Base-by-base conservation (phyloP, 2,113 vertebrate species). In the Muscicapa adusta region DNA sequence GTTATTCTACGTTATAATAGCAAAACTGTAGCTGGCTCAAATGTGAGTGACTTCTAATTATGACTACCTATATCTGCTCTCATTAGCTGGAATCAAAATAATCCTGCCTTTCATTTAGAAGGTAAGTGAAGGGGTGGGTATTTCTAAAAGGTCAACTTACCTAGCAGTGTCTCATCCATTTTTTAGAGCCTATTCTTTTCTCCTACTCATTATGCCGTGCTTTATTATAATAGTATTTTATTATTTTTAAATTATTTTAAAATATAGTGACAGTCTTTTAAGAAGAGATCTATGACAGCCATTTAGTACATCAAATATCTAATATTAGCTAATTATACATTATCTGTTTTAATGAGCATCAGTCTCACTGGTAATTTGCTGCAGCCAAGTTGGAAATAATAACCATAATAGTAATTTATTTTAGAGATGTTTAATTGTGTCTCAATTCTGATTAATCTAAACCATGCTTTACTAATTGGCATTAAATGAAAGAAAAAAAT, bases 351-450 rank as follows among this genome's bases (percentile, higher is more conserved):
- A 81, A 87, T 58, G 29, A 78, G 42, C 74, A 78, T 56, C 28
- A 76, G 4, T 85, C 61, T 92, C 42, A 24, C 34, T 94, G 76
- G 24, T 74, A 93, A 74, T 88, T 94, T 94, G 42, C 48, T 57
- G 57, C 65, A 75, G 83, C 48, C 40, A 68, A 71, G 22, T 78
- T 91, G 88, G 85, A 93, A 91, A 94, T 93, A 93, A 61, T 94
- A 94, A 56, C 50, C 6, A 10, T 75, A 88, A 42, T 22, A 67
- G 57, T 63, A 54, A 78, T 76, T 81, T 92, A 79, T 54, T 89
- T 48, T 84, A 71, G 54, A 5, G 9, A n/a, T 76, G 13, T 75
- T 79, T 68, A 94, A 81, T 84, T 85, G 31, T 29, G 26, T 89
- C 86, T 94, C 23, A 75, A 14, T 89, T 89, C 42, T 67, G 22